phyloP scores from a whole-genome alignment of 2,888 invertebrate genomes.

The Brachypterus glaber region DNA sequence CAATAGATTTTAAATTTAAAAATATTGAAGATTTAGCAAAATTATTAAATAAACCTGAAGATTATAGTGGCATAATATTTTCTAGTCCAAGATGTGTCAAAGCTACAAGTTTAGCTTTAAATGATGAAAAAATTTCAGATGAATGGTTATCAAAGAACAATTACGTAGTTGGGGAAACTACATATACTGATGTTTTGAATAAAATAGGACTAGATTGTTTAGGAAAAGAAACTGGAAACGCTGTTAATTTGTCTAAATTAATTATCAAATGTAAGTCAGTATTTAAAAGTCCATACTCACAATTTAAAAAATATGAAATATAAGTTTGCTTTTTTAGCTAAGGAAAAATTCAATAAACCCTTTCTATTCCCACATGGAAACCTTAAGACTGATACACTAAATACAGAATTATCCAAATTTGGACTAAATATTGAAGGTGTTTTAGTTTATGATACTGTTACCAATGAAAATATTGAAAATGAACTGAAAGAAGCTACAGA shows the following conservation, averaged over 20 bases:
- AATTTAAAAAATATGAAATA: slow-evolving; percentile 3
- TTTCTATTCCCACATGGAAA: slow-evolving; percentile 50
- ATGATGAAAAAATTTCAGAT: slow-evolving; percentile 22
- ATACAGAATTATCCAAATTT: slow-evolving; percentile 37
- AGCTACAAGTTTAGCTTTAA: slow-evolving; percentile 40
- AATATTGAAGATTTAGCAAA: slow-evolving; percentile 39
- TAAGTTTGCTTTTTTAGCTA: slow-evolving; percentile 30
- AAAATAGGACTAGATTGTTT: slow-evolving; percentile 41
- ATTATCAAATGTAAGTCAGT: slow-evolving; percentile 41
- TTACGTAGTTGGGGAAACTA: slow-evolving; percentile 45
- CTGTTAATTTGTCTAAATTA: slow-evolving; percentile 42
- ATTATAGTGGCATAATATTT: slow-evolving; percentile 45
- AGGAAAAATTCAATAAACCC: slow-evolving; percentile 34
- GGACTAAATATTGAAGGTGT: slow-evolving; percentile 42
- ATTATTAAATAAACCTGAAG: slow-evolving; percentile 39
- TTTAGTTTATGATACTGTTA: slow-evolving; percentile 47
- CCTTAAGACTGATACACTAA: slow-evolving; percentile 45
- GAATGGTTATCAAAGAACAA: slow-evolving; percentile 27
- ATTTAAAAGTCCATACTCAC: not conserved
- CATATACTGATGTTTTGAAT: slow-evolving; percentile 40
- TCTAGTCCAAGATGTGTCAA: slow-evolving; percentile 49
- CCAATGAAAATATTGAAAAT: slow-evolving; percentile 41
- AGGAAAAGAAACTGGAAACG: slow-evolving; percentile 48
- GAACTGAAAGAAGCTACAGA: slow-evolving; percentile 38
- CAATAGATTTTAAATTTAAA: slow-evolving; percentile 45